Evolutionary conservation across 2,888 invertebrate genomes (phyloP), one percentile per base, ranked within the genome.

Genomic region (Blastobasis lacticolella): DNA sequence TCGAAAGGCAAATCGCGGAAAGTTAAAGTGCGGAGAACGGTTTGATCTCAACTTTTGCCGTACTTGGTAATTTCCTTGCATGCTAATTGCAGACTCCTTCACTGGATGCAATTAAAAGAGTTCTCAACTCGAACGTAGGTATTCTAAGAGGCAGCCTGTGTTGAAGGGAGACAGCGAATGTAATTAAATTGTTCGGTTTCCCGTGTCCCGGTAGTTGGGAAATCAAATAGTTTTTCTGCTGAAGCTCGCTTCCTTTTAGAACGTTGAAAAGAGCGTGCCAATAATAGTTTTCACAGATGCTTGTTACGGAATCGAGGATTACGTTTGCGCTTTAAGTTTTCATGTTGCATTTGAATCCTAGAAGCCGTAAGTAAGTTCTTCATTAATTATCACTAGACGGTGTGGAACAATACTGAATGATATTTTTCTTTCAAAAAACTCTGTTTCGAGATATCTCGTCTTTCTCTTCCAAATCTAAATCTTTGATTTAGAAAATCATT

Each of bases 131-230:
- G 50, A 50, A 42, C 50, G 63, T 69, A 70, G 68, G 64, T 69
- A 66, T 72, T 72, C 68, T 63, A 40, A 46, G 49, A 42, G 41
- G 48, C 36, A 10, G 49, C 45, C 10, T 60, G 68, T 57, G 66
- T 59, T 67, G 57, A 66, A 79, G 70, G 70, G 73, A 73, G 77
- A 78, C 55, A 60, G 70, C 66, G 65, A 72, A 71, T 76, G 73
- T 80, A 81, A 82, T 82, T 81, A 81, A 81, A 81, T 83, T 78
- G 79, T 81, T 77, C 76, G 68, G 70, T 69, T 61, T 64, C 66
- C 64, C 60, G 67, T 71, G 66, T 70, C 67, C 66, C 61, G 59
- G 66, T 72, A 67, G 64, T 67, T 62, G 67, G 61, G 67, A 67
- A 75, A 75, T 78, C 71, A 71, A 75, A 76, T 73, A 75, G 75